A percentile compares a stretch with the other conserved stretches of the same genome.
These are phyloP conservation scores for Lerema accius DNA, from an alignment of 1,140 invertebrate genomes.

Conservation along the genomic window DNA sequence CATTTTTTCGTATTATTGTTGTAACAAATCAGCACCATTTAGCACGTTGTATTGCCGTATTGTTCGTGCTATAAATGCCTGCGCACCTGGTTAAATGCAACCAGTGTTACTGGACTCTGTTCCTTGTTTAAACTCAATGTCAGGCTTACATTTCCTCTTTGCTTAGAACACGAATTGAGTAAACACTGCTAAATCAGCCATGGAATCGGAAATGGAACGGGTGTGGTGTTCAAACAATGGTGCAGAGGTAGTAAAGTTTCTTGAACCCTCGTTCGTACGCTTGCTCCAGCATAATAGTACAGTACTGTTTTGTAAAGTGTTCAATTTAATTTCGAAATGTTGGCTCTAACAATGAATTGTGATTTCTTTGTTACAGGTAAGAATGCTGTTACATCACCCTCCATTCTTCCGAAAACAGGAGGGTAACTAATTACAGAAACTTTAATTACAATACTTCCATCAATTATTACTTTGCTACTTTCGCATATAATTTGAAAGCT, in stretches of 20 bases:
- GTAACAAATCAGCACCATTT: constrained; percentile 44
- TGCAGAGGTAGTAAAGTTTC: constrained; percentile 44
- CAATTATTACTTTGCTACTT: too few species aligned
- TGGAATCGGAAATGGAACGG: constrained; percentile 51
- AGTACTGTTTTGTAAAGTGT: constrained; percentile 34
- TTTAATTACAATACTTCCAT: constrained; percentile 13
- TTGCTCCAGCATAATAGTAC: constrained; percentile 36
- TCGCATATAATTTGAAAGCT: too few species aligned
- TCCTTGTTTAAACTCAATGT: constrained; percentile 33
- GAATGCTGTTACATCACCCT: constrained; percentile 28
- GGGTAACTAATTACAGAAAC: constrained; percentile 27
- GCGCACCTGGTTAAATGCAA: constrained; percentile 51
- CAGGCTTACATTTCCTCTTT: constrained; percentile 50
- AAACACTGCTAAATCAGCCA: constrained; percentile 51
- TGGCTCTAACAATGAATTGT: constrained; percentile 48
- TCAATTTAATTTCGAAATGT: constrained; percentile 39
- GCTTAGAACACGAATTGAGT: constrained; percentile 45
- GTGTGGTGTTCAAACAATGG: constrained; percentile 46
- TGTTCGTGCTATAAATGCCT: constrained; percentile 65
- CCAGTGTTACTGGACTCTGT: constrained; percentile 37
- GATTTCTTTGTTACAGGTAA: constrained; percentile 65
- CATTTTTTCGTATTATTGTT: constrained; percentile 42
- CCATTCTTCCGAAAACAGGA: constrained; percentile 12
- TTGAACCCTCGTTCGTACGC: constrained; percentile 51
- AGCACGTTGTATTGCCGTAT: constrained; percentile 43